Evolutionary conservation across 2,797 vertebrate species (phyloP).

Genomic region (Amblyopsis hoosieri): DNA sequence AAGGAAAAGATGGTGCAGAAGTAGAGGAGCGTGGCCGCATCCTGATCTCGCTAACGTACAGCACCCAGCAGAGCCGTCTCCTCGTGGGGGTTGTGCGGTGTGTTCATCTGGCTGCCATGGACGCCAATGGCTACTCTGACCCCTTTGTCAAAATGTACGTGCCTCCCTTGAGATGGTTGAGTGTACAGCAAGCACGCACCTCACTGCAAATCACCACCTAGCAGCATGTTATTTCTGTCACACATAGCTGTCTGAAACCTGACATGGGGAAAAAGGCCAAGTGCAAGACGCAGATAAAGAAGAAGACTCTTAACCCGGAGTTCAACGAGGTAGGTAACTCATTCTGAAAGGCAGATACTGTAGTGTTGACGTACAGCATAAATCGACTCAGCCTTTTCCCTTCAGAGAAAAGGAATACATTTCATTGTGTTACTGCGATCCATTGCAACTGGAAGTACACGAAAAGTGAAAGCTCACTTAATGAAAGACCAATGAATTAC

Average conservation of each 20-base stretch:
- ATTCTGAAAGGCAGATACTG: background rate
- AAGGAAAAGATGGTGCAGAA: slow-evolving; percentile 84
- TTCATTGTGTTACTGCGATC: background rate
- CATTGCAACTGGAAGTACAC: background rate
- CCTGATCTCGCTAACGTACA: slow-evolving; percentile 95
- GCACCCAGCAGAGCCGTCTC: slow-evolving; percentile 87
- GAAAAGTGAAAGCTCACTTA: background rate
- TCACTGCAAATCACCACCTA: background rate
- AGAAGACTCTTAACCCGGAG: slow-evolving; percentile 97
- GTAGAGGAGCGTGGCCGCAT: slow-evolving; percentile 92
- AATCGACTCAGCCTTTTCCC: background rate
- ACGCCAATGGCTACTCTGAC: slow-evolving; percentile 95
- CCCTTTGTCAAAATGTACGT: slow-evolving; percentile 95
- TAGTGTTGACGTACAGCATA: background rate
- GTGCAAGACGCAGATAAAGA: slow-evolving; percentile 98
- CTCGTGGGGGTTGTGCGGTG: slow-evolving; percentile 92
- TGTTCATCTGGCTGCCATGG: slow-evolving; percentile 95
- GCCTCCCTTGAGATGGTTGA: background rate
- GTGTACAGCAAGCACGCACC: background rate
- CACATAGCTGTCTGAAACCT: slow-evolving; percentile 89
- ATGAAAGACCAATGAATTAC: background rate
- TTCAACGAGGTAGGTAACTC: slow-evolving; percentile 89
- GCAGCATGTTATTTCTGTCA: slow-evolving; percentile 3
- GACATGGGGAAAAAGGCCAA: slow-evolving; percentile 98
- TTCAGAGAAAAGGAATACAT: background rate